Evolutionary conservation across 35 echinoderm and acorn worm species (phyloP).

Genomic region (Eucidaris tribuloides): DNA sequence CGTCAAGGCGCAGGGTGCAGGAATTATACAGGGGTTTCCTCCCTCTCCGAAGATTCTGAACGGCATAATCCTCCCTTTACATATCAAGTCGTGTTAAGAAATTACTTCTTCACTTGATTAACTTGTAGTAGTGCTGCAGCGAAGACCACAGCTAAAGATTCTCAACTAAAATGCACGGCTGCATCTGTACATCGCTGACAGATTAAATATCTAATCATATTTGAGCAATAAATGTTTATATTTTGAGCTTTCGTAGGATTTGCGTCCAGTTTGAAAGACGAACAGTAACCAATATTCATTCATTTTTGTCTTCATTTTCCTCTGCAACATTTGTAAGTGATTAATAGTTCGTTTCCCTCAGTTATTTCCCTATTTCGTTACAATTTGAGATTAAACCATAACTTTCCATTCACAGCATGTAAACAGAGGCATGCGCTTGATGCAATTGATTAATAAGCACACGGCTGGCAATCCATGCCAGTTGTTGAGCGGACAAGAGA

Average conservation of each 20-base stretch:
- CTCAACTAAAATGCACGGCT: too few species aligned
- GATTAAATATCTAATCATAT: slow-evolving; percentile 23
- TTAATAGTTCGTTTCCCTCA: slow-evolving; percentile 17
- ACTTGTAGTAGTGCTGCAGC: too few species aligned
- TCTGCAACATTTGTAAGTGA: background rate
- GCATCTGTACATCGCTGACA: background rate
- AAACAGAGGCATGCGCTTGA: too few species aligned
- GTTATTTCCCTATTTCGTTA: too few species aligned
- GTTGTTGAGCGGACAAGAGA: too few species aligned
- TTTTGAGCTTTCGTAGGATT: slow-evolving; percentile 15
- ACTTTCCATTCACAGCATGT: too few species aligned
- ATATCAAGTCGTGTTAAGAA: background rate
- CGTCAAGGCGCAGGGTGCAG: background rate
- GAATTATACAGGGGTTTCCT: background rate
- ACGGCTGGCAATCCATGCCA: too few species aligned
- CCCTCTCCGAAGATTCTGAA: background rate
- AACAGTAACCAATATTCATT: background rate
- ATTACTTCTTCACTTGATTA: background rate
- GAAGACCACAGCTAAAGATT: too few species aligned
- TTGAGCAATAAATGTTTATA: slow-evolving; percentile 26
- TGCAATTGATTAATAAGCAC: too few species aligned
- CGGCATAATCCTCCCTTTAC: background rate
- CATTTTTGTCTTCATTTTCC: slow-evolving; percentile 8
- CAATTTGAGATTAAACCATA: too few species aligned
- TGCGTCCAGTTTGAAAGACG: background rate